Base-by-base conservation (phyloP, 2,113 vertebrate species). In the Castor canadensis region DNA sequence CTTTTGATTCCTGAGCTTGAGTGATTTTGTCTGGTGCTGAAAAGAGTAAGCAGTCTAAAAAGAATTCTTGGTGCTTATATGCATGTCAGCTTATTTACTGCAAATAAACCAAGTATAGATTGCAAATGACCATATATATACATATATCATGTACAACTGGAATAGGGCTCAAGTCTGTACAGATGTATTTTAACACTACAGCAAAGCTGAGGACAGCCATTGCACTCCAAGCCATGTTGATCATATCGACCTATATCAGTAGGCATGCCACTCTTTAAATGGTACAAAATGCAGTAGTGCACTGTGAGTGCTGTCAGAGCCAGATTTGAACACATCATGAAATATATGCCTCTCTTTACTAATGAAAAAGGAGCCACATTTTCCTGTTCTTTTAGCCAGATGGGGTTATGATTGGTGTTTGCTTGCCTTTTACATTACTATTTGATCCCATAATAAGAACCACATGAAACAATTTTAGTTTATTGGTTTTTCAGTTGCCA, bases 401-500 rank as follows among this genome's bases (percentile, higher is more conserved):
- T 87, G 95, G 97, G 75, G 56, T 40, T 87, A 69, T 0, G 6
- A 97, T 93, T 6, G 0, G 89, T 67, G 69, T 85, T 52, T 91
- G 72, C 69, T 98, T 91, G 82, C 87, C 91, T 96, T 96, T 95
- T 96, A 88, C 94, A 97, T 96, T 97, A 86, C 71, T 88, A 93
- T 95, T 97, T 97, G 96, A 98, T 96, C 94, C 69, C 92, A 92
- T 97, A 98, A 98, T 95, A 92, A 82, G 91, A 97, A 98, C 96
- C 97, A 98, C 80, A 97, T 97, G 97, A 96, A 95, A 80, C 5
- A 19, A 96, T 97, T 98, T 98, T 84, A 96, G 81, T 97, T 98
- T 97, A 96, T 97, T 98, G 95, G 96, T 97, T 98, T 95, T 98
- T 97, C 90, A 89, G 91, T 98, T 98, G 98, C 97, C 98, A 98